phyloP scores from a whole-genome alignment of 2,113 vertebrate genomes.

The Ciconia maguari region DNA sequence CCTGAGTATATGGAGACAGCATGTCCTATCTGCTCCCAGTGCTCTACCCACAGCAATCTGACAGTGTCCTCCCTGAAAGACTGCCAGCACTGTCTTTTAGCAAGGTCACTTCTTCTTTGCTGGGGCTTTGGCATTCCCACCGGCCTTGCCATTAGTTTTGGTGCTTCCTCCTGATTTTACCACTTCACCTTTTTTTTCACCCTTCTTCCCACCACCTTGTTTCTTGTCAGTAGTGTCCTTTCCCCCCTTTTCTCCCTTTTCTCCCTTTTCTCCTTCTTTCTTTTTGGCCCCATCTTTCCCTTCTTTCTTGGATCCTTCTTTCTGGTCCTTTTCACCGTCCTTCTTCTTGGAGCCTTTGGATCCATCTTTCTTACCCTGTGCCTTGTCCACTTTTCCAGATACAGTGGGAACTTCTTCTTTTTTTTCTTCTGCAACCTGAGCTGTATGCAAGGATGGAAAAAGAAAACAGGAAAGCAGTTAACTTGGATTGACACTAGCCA shows the following conservation, averaged over 20 bases:
- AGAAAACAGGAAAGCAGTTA: neutral
- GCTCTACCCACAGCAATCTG: neutral
- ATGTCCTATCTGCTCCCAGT: neutral
- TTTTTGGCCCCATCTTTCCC: neutral
- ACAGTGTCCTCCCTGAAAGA: neutral
- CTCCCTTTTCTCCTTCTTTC: constrained; percentile 37
- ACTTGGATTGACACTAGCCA: no score
- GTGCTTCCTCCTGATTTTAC: neutral
- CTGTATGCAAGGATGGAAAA: neutral
- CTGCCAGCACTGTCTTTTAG: neutral
- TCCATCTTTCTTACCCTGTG: constrained; percentile 21
- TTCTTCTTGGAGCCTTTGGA: constrained; percentile 23
- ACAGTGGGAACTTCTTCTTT: constrained; percentile 52
- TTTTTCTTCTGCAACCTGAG: neutral
- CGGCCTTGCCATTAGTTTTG: neutral
- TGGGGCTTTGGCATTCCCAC: constrained; percentile 22
- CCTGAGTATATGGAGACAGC: neutral
- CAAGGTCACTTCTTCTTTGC: constrained; percentile 58
- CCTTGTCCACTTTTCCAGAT: constrained; percentile 26
- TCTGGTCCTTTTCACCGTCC: neutral
- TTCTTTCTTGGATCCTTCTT: constrained; percentile 14
- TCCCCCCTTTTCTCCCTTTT: neutral
- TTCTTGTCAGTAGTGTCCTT: neutral
- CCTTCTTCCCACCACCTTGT: neutral
- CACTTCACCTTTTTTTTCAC: neutral